Base-by-base conservation (phyloP, 2,113 vertebrate species). In the Oceanodroma tethys region DNA sequence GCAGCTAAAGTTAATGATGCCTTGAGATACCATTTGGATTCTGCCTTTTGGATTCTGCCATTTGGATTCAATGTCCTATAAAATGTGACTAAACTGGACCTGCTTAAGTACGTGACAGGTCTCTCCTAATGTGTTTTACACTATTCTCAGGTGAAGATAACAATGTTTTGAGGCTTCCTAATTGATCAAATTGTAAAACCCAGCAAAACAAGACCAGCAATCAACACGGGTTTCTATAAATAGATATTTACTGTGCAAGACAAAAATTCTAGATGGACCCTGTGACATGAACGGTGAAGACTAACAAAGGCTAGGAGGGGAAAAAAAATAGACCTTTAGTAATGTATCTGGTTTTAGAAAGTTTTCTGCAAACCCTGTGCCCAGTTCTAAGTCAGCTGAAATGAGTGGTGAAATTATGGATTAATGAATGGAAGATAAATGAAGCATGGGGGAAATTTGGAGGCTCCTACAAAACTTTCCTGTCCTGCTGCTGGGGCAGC, bases 401-500 rank as follows among this genome's bases (percentile, higher is more conserved):
- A 92, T 72, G 72, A 74, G 72, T 58, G 82, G 59, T 97, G 68
- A 93, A 95, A 79, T 95, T 74, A 52, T 50, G 72, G 52, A 62
- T 81, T 88, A 95, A 84, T 71, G 88, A 86, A 73, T n/a, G 30
- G 63, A 90, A 93, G 82, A 83, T 40, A 83, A 93, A 93, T 88
- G 38, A 88, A 87, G 38, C 63, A 52, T 29, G 17, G 75, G 60
- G 43, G n/a, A 76, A 93, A 81, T 78, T 2, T 93, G 75, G 42
- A 87, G 23, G 25, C 34, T 89, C 43, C 68, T 81, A 50, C 36
- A 43, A 93, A 88, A 53, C 32, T 47, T 76, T 40, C 16, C 32
- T 65, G 23, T 27, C 91, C 60, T 93, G 38, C 60, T 93, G 38
- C 32, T 80, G 38, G 71, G 47, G 50, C 53, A 70, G 52, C 23